Base-by-base conservation (phyloP, 2,888 invertebrate genomes). In the Adelphocoris suturalis region DNA sequence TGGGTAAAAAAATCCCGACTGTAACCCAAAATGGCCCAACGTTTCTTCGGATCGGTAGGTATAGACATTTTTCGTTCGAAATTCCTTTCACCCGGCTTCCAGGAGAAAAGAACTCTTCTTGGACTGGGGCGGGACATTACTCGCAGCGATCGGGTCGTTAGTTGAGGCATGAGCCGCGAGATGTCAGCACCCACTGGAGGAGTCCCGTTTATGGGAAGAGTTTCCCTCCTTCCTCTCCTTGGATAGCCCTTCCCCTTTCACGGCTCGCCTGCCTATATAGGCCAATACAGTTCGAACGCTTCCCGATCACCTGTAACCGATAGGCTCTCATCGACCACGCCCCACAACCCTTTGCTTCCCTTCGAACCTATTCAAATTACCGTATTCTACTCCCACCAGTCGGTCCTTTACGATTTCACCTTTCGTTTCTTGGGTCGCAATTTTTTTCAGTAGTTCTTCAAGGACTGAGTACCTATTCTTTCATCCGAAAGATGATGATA, bases 261-360 rank as follows among this genome's bases (percentile, higher is more conserved):
- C 78, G 37, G 19, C 16, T 80, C 80, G 37, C 80, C 47, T 82
- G 47, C 82, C 82, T 82, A 82, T 52, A 52, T 11, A 82, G 75
- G 89, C 81, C 89, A 89, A 81, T 89, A 89, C 84, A 82, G 80
- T 81, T 89, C 68, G 82, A 89, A 89, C 89, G 89, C 82, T 81
- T 89, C 57, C 82, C 84, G 82, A 89, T 84, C 89, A 89, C 81
- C 89, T 82, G 89, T 27, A 88, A 88, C 88, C 88, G 88, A 88
- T 88, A 88, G 88, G 80, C 88, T n/a, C 88, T 80, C 88, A 88
- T 88, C 88, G 88, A 88, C 88, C 88, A 88, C 88, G 88, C 88
- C 88, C 88, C 80, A 52, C 88, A 78, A 78, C 52, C 88, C 88
- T 78, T 88, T 52, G n/a, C 78, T 88, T 47, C 78, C 23, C 80